Evolutionary conservation across 2,888 invertebrate species (phyloP), one percentile per base, ranked within the genome.

Genomic region (Xylota segnis): DNA sequence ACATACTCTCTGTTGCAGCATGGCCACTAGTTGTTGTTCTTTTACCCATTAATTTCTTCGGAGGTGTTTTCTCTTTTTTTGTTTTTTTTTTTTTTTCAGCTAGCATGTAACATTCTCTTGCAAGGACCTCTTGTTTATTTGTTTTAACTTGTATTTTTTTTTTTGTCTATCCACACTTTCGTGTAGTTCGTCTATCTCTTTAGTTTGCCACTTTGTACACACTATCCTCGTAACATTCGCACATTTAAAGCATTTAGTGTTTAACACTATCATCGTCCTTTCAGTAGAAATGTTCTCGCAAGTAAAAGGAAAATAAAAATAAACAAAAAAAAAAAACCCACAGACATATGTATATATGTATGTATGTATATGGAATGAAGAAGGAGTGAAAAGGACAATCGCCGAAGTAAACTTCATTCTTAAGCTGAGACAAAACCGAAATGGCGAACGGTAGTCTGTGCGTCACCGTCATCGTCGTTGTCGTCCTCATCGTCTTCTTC

Each of bases 191-290:
- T 65, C 54, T 63, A 52, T 52, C 59, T 45, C 27, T 50, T 23
- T 70, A 70, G 54, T 61, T 82, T 40, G 52, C 45, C 56, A 59
- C 54, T 68, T 40, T 59, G 47, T 68, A 54, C 32, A 68, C 32
- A 70, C 23, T 75, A 56, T 81, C 40, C 50, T 43, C 18, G 47
- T 82, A 82, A 66, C 76, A 68, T 86, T 81, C 61, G 59, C 81
- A 86, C 84, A 81, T 81, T 65, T 66, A 76, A 71, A 47, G 75
- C 43, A 76, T 76, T 82, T 61, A 82, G 76, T 72, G 72, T 72
- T 82, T 77, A 82, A 68, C 76, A 86, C 82, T 81, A 82, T 72
- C 59, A 27, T 61, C 63, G 76, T 77, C 61, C 71, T 82, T 82
- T 56, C 59, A 72, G 63, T 86, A 71, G 9, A 27, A 72, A 76